Conservation (phyloP, 1,140 invertebrate genomes). For the Grapholita molesta region DNA sequence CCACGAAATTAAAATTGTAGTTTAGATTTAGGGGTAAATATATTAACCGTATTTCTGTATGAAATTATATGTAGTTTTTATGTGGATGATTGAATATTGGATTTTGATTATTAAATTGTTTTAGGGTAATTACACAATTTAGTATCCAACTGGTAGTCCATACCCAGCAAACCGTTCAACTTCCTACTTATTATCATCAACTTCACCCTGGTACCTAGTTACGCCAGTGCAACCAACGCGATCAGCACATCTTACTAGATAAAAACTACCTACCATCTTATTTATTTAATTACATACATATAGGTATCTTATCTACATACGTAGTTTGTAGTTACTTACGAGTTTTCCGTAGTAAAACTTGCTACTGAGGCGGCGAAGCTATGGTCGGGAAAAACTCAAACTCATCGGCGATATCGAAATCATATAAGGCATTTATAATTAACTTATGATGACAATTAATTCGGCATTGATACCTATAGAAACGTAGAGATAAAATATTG, state of each 20-base stretch:
- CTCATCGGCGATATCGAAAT: too few species aligned
- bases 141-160: constrained; percentile 25
- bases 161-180: constrained; percentile 7
- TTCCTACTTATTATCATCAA: too few species aligned
- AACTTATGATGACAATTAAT: not conserved
- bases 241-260: too few species aligned
- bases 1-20: constrained; percentile 68
- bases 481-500: not conserved
- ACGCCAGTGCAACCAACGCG: not conserved
- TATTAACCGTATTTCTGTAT: constrained; percentile 78
- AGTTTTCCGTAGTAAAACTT: too few species aligned
- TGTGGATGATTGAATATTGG: constrained; percentile 70
- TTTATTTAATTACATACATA: too few species aligned
- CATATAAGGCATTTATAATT: too few species aligned
- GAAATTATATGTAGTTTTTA: constrained; percentile 78
- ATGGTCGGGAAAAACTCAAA: too few species aligned
- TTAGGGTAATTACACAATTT: constrained; percentile 52
- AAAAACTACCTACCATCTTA: too few species aligned
- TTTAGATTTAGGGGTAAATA: constrained; percentile 71
- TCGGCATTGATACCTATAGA: not conserved
- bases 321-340: too few species aligned
- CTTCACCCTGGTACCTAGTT: too few species aligned
- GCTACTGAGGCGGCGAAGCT: too few species aligned
- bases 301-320: too few species aligned
- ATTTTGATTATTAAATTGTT: constrained; percentile 71